Evolutionary conservation across 1,140 invertebrate genomes (phyloP), one percentile per base, ranked within the genome.

Genomic region (Colletes latitarsis): DNA sequence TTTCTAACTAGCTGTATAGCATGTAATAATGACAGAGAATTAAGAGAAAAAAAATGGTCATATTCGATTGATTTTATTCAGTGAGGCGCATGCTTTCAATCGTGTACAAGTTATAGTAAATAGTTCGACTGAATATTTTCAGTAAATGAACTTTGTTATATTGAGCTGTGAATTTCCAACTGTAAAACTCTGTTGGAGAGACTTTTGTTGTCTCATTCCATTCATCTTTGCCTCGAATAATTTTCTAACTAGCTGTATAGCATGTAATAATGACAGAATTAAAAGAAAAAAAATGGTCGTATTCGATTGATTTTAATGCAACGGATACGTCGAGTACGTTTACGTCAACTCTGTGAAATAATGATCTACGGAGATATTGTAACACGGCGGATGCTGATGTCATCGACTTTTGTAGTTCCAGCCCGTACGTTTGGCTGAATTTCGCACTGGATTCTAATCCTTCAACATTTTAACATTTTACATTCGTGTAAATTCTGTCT

Each of bases 351-450:
- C 12, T 17, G 30, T 30, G 77, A 77, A 69, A 79, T 77, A 49
- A 49, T 67, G 41, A 77, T 58, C 39, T 52, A 69, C 43, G 46
- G 49, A 55, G 66, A 55, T 21, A 58, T 30, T 49, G 70, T 63
- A 67, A 73, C 83, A 78, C 30, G 30, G 82, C 78, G 82, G 86
- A 88, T 71, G 71, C 73, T 89, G 86, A 88, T 87, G 86, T 89
- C 88, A 89, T 88, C 88, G 81, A 63, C 68, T 88, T 87, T 84
- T 70, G 63, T 78, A 67, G 39, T 41, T 30, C 43, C 8, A 15
- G 57, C n/a, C 15, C 5, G 6, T 69, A 72, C 9, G 52, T 69
- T 30, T 14, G 14, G 21, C 53, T 30, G 46, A 72, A 63, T 43
- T 70, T 52, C 46, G 19, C 43, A 6, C 10, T 58, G 15, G 17